Conservation (phyloP, 2,888 invertebrate genomes). For the Napeogenes sylphis region DNA sequence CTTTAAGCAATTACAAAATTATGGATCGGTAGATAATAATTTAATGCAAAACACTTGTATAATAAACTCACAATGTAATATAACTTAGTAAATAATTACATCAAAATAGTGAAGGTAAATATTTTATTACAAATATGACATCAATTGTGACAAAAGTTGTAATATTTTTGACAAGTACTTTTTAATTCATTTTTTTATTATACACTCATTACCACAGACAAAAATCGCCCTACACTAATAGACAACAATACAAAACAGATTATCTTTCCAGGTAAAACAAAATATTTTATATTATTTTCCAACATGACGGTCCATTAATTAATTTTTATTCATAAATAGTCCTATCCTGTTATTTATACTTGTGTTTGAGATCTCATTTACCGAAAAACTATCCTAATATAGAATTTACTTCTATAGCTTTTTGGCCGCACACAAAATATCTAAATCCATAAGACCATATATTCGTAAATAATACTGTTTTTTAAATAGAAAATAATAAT, state of each 20-base stretch:
- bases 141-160: constrained; percentile 18
- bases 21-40: constrained; percentile 16
- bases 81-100: neutral
- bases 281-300: too few species aligned
- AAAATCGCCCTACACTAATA: neutral
- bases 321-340: too few species aligned
- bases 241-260: neutral
- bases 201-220: neutral
- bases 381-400: too few species aligned
- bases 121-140: constrained; percentile 13
- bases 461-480: too few species aligned
- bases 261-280: too few species aligned
- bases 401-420: too few species aligned
- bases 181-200: constrained; percentile 18
- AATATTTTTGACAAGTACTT: constrained; percentile 24
- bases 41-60: constrained; percentile 6
- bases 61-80: constrained; percentile 1
- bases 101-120: constrained; percentile 16
- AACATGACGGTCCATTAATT: too few species aligned
- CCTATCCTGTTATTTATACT: too few species aligned
- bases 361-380: too few species aligned
- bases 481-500: too few species aligned
- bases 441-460: too few species aligned
- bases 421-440: too few species aligned
- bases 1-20: neutral